Conservation (phyloP, 2,797 vertebrate genomes). For the Meda fulgida region DNA sequence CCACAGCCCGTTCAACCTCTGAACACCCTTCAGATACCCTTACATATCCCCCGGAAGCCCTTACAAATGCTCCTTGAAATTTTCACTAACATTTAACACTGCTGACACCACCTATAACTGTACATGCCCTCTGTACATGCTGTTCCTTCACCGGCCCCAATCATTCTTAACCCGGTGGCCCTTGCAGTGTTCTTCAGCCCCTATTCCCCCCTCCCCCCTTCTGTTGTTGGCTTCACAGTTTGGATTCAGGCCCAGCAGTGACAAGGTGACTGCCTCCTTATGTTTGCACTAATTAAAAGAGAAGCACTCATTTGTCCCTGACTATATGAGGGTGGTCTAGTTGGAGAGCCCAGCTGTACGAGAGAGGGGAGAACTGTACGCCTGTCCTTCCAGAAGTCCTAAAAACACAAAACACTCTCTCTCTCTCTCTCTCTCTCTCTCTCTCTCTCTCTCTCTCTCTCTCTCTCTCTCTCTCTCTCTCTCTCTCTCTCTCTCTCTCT, state of each 20-base stretch:
- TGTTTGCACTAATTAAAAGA: constrained; percentile 62
- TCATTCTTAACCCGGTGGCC: constrained; percentile 20
- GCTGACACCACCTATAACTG: constrained; percentile 7
- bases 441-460: constrained; percentile 47
- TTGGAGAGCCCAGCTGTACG: constrained; percentile 48
- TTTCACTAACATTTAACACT: constrained; percentile 2
- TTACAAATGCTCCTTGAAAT: constrained; percentile 18
- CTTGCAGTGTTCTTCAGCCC: constrained; percentile 38
- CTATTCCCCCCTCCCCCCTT: constrained; percentile 57
- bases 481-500: constrained; percentile 54
- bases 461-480: constrained; percentile 39
- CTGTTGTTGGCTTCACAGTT: constrained; percentile 66
- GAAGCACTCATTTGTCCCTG: constrained; percentile 59
- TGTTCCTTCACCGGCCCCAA: not conserved
- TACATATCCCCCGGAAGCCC: constrained; percentile 39
- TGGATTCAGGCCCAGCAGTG: constrained; percentile 78
- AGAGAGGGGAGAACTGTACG: constrained; percentile 65
- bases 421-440: constrained; percentile 22
- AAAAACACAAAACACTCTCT: constrained; percentile 50
- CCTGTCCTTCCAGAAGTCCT: constrained; percentile 75
- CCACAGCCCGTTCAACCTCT: constrained; percentile 21
- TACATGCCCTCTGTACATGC: constrained; percentile 2
- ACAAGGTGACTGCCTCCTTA: constrained; percentile 82
- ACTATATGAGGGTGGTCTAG: constrained; percentile 47
- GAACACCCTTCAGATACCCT: constrained; percentile 50